These are phyloP conservation scores for Cerceris ruficornis DNA, from an alignment of 2,888 invertebrate genomes.

Conservation along the genomic window DNA sequence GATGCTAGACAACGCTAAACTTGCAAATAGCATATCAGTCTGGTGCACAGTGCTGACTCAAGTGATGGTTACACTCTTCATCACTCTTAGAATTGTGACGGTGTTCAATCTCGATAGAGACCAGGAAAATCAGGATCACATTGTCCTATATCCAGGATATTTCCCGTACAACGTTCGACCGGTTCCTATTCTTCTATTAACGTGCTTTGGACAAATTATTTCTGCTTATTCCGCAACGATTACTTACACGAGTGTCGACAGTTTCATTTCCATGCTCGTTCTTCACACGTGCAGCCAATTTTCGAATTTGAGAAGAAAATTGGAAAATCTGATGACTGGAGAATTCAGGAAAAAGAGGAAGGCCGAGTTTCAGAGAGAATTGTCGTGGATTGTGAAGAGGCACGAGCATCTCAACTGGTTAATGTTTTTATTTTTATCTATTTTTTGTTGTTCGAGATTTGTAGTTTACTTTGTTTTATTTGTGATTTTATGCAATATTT, in stretches of 20 bases:
- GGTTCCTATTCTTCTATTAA: conserved; percentile 21
- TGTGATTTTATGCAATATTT: not conserved
- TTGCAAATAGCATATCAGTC: conserved; percentile 28
- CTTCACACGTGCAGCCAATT: conserved; percentile 61
- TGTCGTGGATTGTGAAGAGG: conserved; percentile 49
- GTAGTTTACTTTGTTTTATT: not conserved
- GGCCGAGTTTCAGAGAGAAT: conserved; percentile 18
- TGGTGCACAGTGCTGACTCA: conserved; percentile 54
- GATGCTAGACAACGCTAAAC: conserved; percentile 42
- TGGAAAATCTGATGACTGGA: conserved; percentile 25
- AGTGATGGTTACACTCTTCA: conserved; percentile 28
- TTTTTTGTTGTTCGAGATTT: not conserved
- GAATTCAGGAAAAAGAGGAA: not conserved
- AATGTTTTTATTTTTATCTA: not conserved
- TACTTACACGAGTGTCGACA: conserved; percentile 53
- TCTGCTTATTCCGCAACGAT: conserved; percentile 33
- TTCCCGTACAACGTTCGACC: conserved; percentile 49
- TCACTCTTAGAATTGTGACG: not conserved
- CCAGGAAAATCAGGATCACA: not conserved
- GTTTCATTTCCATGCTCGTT: conserved; percentile 59
- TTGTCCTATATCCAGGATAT: conserved; percentile 39
- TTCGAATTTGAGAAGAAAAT: conserved; percentile 23
- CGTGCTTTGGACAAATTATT: conserved; percentile 40
- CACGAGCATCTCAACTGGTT: conserved; percentile 57
- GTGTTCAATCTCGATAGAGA: conserved; percentile 11